Evolutionary conservation across 1,140 invertebrate genomes (phyloP).

Genomic region (Sarcophaga peregrina): DNA sequence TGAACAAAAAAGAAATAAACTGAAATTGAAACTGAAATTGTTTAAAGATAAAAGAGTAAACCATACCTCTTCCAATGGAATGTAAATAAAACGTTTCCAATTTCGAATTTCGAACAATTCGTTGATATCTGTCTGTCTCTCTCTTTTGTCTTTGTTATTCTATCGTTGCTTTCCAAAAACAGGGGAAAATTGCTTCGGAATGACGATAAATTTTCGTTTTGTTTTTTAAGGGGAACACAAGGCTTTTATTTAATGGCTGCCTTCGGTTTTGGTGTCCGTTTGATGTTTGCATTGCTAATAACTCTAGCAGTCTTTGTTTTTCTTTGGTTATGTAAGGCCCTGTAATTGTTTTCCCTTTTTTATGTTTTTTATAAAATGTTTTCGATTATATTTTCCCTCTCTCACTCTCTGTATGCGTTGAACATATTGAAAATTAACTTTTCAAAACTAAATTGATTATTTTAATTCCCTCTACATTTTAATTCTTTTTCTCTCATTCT

Average conservation of each 20-base stretch:
- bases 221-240: not conserved
- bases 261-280: not conserved
- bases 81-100: not conserved
- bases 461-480: not conserved
- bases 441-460: constrained; percentile 42
- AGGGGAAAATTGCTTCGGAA: not conserved
- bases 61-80: no score
- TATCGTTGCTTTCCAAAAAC: not conserved
- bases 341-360: not conserved
- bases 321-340: no score
- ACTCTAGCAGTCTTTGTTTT: not conserved
- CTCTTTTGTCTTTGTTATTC: not conserved
- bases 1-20: no score
- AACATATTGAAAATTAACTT: constrained; percentile 42
- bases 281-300: not conserved
- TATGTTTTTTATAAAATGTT: not conserved
- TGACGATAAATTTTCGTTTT: not conserved
- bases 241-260: constrained; percentile 36
- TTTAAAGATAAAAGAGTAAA: no score
- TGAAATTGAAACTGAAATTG: no score
- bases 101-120: constrained; percentile 36
- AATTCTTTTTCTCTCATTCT: not conserved
- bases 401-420: not conserved
- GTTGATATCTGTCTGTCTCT: not conserved
- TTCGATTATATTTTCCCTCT: not conserved